Evolutionary conservation across 2,888 invertebrate genomes (phyloP).

Genomic region (Chrysopilus asiliformis): DNA sequence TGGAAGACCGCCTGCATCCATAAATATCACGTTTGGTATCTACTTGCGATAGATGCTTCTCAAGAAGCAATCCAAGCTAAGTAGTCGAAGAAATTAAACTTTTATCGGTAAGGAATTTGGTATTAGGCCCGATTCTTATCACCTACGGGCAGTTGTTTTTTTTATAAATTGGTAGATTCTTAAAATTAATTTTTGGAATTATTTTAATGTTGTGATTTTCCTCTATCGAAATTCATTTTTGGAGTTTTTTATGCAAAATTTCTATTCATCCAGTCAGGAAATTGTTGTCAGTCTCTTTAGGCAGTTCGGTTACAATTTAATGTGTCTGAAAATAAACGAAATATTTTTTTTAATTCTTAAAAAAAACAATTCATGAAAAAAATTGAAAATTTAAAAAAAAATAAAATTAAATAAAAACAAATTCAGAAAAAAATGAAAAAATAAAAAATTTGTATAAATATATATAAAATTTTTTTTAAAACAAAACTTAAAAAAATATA

Average conservation of each 20-base stretch:
- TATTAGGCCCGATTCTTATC: neutral
- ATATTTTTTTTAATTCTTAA: too few relatives aligned
- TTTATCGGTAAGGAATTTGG: neutral
- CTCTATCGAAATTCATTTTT: slow-evolving; percentile 14
- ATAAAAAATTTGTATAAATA: too few relatives aligned
- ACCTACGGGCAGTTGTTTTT: neutral
- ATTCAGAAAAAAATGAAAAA: too few relatives aligned
- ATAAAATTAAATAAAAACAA: too few relatives aligned
- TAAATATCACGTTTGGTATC: slow-evolving; percentile 30
- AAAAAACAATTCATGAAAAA: too few relatives aligned
- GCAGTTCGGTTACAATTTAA: too few relatives aligned
- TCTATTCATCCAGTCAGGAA: too few relatives aligned
- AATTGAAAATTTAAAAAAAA: too few relatives aligned
- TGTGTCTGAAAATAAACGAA: too few relatives aligned
- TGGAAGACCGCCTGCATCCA: slow-evolving; percentile 38
- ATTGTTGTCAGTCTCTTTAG: too few relatives aligned
- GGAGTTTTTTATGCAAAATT: neutral
- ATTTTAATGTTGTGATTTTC: slow-evolving; percentile 10
- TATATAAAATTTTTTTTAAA: too few relatives aligned
- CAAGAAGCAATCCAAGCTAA: slow-evolving; percentile 16
- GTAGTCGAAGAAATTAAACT: slow-evolving; percentile 10
- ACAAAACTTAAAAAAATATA: too few relatives aligned
- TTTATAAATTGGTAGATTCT: slow-evolving; percentile 1
- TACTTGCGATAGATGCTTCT: slow-evolving; percentile 21
- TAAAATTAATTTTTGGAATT: neutral